Evolutionary conservation across 1,140 invertebrate species (phyloP).

Genomic region (Drosophila athabasca): DNA sequence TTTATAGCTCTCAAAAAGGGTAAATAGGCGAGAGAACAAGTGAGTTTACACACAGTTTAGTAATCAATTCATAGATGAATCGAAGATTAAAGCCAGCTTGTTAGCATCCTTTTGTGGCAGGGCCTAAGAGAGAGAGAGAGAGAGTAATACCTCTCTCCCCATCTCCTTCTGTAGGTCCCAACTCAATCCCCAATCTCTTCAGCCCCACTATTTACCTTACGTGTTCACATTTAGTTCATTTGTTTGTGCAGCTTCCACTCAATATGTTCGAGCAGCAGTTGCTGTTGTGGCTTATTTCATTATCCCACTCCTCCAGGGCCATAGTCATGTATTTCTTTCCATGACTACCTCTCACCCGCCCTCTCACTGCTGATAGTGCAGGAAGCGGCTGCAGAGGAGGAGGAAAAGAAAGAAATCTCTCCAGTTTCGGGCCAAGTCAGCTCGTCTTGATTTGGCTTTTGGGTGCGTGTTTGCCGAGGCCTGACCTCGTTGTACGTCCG

Average conservation of each 20-base stretch:
- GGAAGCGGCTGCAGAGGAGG: neutral
- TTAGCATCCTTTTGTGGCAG: too few species aligned
- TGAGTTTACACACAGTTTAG: too few species aligned
- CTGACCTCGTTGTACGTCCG: conserved; percentile 43
- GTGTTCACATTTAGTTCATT: conserved; percentile 74
- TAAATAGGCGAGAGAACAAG: too few species aligned
- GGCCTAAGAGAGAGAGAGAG: too few species aligned
- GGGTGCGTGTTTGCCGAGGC: conserved; percentile 49
- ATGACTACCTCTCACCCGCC: neutral
- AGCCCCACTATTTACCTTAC: conserved; percentile 64
- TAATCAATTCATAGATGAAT: neutral
- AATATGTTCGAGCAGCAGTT: conserved; percentile 48
- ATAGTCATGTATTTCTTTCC: conserved; percentile 30
- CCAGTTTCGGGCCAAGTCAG: conserved; percentile 44
- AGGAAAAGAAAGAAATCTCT: conserved; percentile 30
- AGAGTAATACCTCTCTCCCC: neutral
- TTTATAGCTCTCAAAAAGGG: too few species aligned
- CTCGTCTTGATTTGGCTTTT: conserved; percentile 55
- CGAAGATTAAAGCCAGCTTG: neutral
- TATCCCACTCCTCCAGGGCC: conserved; percentile 34
- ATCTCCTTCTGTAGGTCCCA: neutral
- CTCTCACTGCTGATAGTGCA: conserved; percentile 43
- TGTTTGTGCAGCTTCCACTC: conserved; percentile 62
- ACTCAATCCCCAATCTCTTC: conserved; percentile 9
- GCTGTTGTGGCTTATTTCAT: conserved; percentile 60